phyloP scores from a whole-genome alignment of 2,113 vertebrate species.

The Brachypteracias leptosomus region DNA sequence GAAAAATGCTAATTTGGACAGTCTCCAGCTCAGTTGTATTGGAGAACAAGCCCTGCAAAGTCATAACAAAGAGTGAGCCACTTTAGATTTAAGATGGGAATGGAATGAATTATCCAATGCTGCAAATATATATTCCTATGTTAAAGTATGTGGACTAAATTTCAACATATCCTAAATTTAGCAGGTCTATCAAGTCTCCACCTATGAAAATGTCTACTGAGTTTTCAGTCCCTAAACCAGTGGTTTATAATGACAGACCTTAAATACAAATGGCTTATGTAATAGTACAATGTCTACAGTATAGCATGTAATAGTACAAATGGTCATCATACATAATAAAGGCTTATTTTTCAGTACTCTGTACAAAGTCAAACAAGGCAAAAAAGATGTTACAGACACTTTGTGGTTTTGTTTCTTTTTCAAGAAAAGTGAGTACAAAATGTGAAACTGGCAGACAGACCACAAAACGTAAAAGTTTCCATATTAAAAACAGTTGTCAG shows the following conservation, averaged over 20 bases:
- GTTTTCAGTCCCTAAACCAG: not conserved
- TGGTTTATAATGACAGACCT: not conserved
- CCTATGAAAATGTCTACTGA: not conserved
- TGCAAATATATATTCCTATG: not conserved
- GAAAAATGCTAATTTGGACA: not conserved
- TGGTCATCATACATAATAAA: not conserved
- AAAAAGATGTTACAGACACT: constrained; percentile 20
- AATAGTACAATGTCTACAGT: not conserved
- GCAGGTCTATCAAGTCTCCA: not conserved
- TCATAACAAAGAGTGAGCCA: not conserved
- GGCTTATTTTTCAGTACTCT: not conserved
- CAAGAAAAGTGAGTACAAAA: not conserved
- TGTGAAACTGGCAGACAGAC: not conserved
- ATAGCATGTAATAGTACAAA: not conserved
- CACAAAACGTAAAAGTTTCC: not conserved
- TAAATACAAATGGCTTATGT: not conserved
- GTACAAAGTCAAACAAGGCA: constrained; percentile 1
- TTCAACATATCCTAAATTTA: not conserved
- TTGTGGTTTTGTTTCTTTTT: not conserved
- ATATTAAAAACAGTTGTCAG: constrained; percentile 11
- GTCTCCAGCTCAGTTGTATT: not conserved
- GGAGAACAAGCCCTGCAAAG: not conserved
- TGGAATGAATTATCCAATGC: not conserved
- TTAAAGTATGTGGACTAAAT: not conserved
- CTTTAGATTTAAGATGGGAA: not conserved